Percentiles rank a stretch among this genome's conserved stretches.
phyloP scores from a whole-genome alignment of 2,888 invertebrate genomes.

The Aspidiotus rigidus region DNA sequence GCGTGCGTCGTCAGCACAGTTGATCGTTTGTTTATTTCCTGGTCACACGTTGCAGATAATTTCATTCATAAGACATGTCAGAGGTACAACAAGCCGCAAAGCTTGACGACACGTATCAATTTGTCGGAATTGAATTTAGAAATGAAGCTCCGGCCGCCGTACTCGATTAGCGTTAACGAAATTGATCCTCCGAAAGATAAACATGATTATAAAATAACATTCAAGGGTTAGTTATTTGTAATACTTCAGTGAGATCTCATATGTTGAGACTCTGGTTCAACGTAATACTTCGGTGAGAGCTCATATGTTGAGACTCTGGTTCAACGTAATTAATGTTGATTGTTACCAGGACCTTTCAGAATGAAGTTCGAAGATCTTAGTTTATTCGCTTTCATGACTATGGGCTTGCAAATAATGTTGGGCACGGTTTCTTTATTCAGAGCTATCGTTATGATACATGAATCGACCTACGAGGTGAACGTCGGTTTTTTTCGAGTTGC shows the following conservation, averaged over 20 bases:
- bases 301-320: neutral
- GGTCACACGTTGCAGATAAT: constrained; percentile 38
- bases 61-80: constrained; percentile 41
- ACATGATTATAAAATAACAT: constrained; percentile 23
- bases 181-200: constrained; percentile 20
- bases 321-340: neutral
- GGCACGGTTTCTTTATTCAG: constrained; percentile 18
- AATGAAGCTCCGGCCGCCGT: constrained; percentile 40
- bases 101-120: constrained; percentile 40
- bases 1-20: no score
- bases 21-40: neutral
- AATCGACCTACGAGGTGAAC: constrained; percentile 25
- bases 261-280: neutral
- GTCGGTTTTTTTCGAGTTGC: no score
- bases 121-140: constrained; percentile 40
- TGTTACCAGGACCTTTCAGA: constrained; percentile 15
- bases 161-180: constrained; percentile 34
- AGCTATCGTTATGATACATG: constrained; percentile 16
- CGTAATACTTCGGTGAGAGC: neutral
- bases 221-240: neutral
- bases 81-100: constrained; percentile 41
- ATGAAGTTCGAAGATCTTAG: constrained; percentile 29
- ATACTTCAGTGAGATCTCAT: neutral
- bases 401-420: constrained; percentile 16
- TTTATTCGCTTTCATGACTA: constrained; percentile 16